phyloP scores from a whole-genome alignment of 2,113 vertebrate species.

The Indicator maculatus region DNA sequence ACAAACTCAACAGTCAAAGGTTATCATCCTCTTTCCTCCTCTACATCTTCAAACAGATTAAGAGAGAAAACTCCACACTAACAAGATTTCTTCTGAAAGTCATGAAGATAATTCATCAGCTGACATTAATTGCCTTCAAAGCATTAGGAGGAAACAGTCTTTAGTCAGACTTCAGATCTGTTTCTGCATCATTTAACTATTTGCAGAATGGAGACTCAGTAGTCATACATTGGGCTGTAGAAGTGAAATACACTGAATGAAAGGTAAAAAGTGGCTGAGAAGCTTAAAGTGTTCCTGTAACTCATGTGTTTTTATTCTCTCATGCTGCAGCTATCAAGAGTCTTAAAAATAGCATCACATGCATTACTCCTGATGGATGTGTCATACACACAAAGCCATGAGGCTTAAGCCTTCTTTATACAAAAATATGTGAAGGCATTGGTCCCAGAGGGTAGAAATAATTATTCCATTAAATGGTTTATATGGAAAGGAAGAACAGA shows the following conservation, averaged over 20 bases:
- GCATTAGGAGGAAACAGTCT: background rate
- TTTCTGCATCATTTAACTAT: background rate
- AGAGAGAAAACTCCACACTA: background rate
- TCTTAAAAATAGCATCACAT: constrained; percentile 54
- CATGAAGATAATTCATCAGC: background rate
- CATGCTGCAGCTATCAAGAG: constrained; percentile 11
- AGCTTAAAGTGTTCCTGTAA: background rate
- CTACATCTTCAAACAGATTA: background rate
- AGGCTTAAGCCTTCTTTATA: constrained; percentile 37
- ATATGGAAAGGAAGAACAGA: constrained; percentile 12
- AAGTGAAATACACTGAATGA: background rate
- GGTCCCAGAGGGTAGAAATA: background rate
- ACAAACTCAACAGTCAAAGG: background rate
- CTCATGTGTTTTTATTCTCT: background rate
- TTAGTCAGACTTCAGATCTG: background rate
- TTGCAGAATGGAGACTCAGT: background rate
- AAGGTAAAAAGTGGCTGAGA: background rate
- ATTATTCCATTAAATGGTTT: background rate
- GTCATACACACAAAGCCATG: constrained; percentile 13
- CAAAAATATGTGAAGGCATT: background rate
- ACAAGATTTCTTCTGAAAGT: background rate
- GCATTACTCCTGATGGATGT: constrained; percentile 44
- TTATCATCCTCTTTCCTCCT: background rate
- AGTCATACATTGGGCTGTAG: background rate
- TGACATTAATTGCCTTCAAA: background rate